Base-by-base conservation (phyloP, 2,888 invertebrate species). In the Oegoconia quadripuncta region DNA sequence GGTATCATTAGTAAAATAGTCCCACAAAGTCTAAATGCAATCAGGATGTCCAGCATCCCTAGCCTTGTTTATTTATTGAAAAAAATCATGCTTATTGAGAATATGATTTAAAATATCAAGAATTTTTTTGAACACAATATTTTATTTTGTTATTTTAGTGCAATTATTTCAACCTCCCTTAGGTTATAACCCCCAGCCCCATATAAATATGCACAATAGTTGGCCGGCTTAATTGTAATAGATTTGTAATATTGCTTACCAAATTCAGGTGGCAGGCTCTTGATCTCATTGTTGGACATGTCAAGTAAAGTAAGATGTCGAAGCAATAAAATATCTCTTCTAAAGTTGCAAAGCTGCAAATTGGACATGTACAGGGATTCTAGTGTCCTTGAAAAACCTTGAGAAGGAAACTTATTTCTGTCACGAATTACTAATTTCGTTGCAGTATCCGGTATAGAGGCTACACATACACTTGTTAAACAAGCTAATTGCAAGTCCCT, bases 381-480 rank as follows among this genome's bases (percentile, higher is more conserved):
- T 7, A 94, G 77, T 1, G 92, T 92, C 53, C 91, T 84, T 7
- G 95, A 94, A 35, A 95, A 90, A 6, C 95, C 94, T 68, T 91
- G 90, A 0, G 78, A 60, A 1, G 95, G 95, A 72, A 93, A 93
- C 14, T 94, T 92, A 9, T 90, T 89, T 29, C 91, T 80, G 45
- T 90, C 88, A 31, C 67, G 83, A 14, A 95, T 89, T 0, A 86
- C 68, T 48, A 94, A 72, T 63, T 92, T 93, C 1, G 74, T 71
- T 1, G 86, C 78, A 8, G 73, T 70, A 48, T 69, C 65, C 37
- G 79, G 77, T 48, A 86, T 88, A 2, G 79, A 64, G 38, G 75
- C 84, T 1, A 88, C 74, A 52, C 82, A 76, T 38, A 89, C 65
- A 41, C 82, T 76, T 8, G 78, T 60, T 27, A 89, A 56, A 34